These are phyloP conservation scores for Chironomus tentans DNA, from an alignment of 2,888 invertebrate species.

Conservation along the genomic window DNA sequence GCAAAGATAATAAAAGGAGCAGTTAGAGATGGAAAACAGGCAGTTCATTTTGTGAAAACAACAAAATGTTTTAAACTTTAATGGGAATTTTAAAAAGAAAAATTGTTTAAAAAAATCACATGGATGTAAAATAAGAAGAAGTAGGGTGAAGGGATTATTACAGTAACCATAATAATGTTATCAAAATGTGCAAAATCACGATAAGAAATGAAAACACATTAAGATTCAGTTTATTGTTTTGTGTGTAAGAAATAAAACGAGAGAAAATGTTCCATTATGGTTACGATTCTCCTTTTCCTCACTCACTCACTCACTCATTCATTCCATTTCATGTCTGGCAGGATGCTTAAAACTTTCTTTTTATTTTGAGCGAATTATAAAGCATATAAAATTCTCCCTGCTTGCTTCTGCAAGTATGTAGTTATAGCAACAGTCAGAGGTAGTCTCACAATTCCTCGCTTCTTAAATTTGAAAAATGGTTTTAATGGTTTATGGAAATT, in stretches of 20 bases:
- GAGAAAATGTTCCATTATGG: neutral
- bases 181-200: neutral
- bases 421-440: neutral
- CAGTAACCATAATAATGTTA: neutral
- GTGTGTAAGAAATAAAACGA: neutral
- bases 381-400: too few relatives aligned
- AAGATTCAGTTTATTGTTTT: neutral
- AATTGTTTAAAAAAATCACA: too few relatives aligned
- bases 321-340: neutral
- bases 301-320: neutral
- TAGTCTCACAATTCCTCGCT: neutral
- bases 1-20: neutral
- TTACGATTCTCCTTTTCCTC: neutral
- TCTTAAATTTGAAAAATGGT: neutral
- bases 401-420: too few relatives aligned
- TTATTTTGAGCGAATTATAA: too few relatives aligned
- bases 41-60: neutral
- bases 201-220: neutral
- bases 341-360: too few relatives aligned
- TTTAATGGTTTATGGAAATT: neutral
- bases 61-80: too few relatives aligned
- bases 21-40: neutral
- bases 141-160: too few relatives aligned
- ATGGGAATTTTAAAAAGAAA: too few relatives aligned
- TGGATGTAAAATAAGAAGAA: too few relatives aligned